Evolutionary conservation across 2,113 vertebrate species (phyloP).

Genomic region (Sterna hirundo): DNA sequence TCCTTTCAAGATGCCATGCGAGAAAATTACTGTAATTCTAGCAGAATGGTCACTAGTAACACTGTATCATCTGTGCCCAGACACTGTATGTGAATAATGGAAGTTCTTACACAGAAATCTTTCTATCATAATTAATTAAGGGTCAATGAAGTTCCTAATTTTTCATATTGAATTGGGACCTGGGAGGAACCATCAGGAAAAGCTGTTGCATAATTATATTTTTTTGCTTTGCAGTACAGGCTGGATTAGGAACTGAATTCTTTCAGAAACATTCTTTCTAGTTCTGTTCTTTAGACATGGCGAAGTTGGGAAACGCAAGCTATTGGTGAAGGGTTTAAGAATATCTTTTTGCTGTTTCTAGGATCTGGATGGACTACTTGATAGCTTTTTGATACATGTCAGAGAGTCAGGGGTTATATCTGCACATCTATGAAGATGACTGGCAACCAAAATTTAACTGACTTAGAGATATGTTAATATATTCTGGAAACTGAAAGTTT

Average conservation of each 20-base stretch:
- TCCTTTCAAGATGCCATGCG: background rate
- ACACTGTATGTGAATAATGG: background rate
- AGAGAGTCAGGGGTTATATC: background rate
- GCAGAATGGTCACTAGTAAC: background rate
- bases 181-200: background rate
- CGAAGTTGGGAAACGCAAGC: background rate
- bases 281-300: background rate
- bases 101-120: background rate
- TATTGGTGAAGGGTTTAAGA: background rate
- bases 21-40: background rate
- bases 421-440: background rate
- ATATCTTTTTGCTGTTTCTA: background rate
- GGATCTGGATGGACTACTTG: background rate
- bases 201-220: background rate
- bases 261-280: background rate
- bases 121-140: background rate
- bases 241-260: background rate
- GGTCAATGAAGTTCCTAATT: background rate
- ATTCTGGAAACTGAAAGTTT: background rate
- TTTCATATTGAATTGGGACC: background rate
- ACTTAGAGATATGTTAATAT: background rate
- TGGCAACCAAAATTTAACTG: background rate
- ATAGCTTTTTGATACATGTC: background rate
- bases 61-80: background rate
- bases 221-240: background rate